These are phyloP conservation scores for Heteronetta atricapilla DNA, from an alignment of 2,113 vertebrate species.

Conservation along the genomic window DNA sequence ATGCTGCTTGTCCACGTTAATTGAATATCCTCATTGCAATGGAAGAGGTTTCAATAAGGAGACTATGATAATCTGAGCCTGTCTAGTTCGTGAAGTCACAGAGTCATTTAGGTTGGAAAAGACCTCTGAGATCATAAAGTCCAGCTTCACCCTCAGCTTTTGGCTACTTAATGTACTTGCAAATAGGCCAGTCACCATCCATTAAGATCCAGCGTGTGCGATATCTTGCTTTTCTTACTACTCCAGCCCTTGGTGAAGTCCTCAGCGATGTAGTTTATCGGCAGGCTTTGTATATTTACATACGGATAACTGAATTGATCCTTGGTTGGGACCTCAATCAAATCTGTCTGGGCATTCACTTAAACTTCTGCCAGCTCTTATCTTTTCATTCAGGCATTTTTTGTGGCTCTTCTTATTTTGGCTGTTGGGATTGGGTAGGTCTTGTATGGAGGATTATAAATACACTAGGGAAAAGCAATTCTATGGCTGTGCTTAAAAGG, in stretches of 20 bases:
- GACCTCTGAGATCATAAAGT: too few species aligned
- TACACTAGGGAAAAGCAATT: neutral
- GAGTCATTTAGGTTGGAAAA: too few species aligned
- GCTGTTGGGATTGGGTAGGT: neutral
- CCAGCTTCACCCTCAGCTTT: neutral
- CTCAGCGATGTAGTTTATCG: neutral
- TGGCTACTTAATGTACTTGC: neutral
- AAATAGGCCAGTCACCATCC: neutral
- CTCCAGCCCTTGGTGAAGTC: neutral
- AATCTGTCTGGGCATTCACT: neutral
- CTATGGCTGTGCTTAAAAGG: neutral
- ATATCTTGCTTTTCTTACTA: neutral
- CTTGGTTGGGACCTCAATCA: neutral
- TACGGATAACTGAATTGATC: neutral
- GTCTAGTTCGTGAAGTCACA: neutral
- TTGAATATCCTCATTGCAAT: neutral
- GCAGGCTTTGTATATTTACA: neutral
- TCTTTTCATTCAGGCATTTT: neutral
- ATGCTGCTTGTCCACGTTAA: neutral
- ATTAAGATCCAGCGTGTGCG: neutral
- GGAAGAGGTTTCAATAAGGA: neutral
- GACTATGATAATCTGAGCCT: neutral
- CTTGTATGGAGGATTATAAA: too few species aligned
- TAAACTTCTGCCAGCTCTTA: neutral
- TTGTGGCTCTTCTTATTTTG: neutral